phyloP scores from a whole-genome alignment of 2,888 invertebrate genomes.

The Campoplex capitator region DNA sequence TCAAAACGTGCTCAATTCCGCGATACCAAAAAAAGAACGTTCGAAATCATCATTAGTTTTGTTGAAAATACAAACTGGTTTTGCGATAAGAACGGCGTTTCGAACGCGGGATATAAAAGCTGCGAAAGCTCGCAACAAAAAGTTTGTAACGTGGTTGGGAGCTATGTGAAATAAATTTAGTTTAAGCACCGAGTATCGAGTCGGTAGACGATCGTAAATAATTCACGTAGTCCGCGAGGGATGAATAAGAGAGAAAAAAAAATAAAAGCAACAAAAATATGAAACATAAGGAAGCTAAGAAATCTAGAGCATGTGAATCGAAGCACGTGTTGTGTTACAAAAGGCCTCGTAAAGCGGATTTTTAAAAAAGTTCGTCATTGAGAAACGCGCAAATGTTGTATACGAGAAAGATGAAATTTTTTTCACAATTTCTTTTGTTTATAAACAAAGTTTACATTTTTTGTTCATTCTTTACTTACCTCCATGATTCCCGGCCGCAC shows the following conservation, averaged over 20 bases:
- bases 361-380: constrained; percentile 33
- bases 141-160: constrained; percentile 16
- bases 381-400: constrained; percentile 22
- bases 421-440: neutral
- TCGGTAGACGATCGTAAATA: constrained; percentile 54
- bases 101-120: neutral
- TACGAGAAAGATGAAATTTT: neutral
- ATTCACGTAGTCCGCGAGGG: constrained; percentile 25
- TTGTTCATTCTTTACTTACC: constrained; percentile 78
- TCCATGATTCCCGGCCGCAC: constrained; percentile 82
- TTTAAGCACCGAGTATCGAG: constrained; percentile 9
- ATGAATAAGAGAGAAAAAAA: constrained; percentile 4
- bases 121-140: neutral
- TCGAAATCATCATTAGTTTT: neutral
- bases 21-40: neutral
- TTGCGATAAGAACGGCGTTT: neutral
- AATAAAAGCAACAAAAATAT: constrained; percentile 29
- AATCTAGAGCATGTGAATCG: constrained; percentile 69
- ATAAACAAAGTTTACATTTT: neutral
- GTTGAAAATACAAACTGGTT: neutral
- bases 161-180: constrained; percentile 30
- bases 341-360: constrained; percentile 37
- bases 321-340: constrained; percentile 68
- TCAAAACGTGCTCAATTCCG: neutral
- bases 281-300: constrained; percentile 8